Evolutionary conservation across 2,113 vertebrate species (phyloP), one percentile per base, ranked within the genome.

Genomic region (Nothobranchius furzeri): DNA sequence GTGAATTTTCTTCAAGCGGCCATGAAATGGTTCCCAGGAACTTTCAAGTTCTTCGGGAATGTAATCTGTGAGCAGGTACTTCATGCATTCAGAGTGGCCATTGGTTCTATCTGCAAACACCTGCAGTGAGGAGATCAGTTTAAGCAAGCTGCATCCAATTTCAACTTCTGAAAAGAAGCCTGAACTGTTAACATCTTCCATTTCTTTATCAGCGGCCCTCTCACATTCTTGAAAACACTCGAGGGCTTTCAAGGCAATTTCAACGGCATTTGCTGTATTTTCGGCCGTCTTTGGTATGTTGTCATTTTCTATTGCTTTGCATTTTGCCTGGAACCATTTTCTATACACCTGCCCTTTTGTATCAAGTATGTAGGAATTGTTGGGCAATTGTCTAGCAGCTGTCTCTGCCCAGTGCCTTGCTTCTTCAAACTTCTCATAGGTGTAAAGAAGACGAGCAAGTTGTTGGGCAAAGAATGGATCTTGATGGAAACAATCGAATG

Each of bases 321-420:
- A 82, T 66, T 82, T 90, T 7, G 78, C 84, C 69, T 54, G 64
- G 47, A 95, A 94, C 94, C 92, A 94, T 59, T 72, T 93, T 64
- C 3, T 93, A 60, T 94, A 94, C 12, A 96, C 93, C 15, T 95
- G 94, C 0, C 95, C 95, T 84, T 93, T 94, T 55, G 95, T 96
- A 70, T 95, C 92, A 0, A 95, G 87, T 76, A 96, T 94, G 25
- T 74, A 95, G 0, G 95, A 95, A 83, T 95, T 92, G 9, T 79
- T 68, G 0, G 94, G 93, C 70, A 78, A 70, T 47, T 87, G 65
- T 10, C 12, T 49, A 56, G 84, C 92, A 75, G 94, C 93, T 7
- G 80, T 71, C 10, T 84, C 71, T 72, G 92, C 94, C 95, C 95
- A 95, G 0, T 74, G 0, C 73, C 91, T 68, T 0, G 95, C 94